Percentiles rank a stretch among this genome's conserved stretches.
Conservation (phyloP, 2,113 vertebrate species). For the Geococcyx californianus region DNA sequence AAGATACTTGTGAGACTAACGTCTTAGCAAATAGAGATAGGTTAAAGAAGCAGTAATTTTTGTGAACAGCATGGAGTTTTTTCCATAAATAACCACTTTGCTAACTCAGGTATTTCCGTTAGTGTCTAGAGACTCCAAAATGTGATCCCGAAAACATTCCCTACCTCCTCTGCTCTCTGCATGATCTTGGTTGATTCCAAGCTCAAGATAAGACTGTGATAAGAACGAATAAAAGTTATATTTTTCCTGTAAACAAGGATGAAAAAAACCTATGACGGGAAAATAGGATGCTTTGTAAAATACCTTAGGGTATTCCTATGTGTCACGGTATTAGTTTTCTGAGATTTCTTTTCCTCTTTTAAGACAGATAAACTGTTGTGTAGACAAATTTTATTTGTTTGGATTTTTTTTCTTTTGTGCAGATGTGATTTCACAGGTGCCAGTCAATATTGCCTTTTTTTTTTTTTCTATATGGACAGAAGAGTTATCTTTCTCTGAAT, state of each 20-base stretch:
- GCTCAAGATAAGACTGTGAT: not conserved
- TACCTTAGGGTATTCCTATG: not conserved
- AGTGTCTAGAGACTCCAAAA: not conserved
- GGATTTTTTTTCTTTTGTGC: not conserved
- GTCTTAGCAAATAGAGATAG: not conserved
- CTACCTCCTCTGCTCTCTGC: not conserved
- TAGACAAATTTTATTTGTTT: not conserved
- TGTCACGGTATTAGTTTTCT: not conserved
- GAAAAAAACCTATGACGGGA: not conserved
- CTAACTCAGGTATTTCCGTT: not conserved
- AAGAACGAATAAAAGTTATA: not conserved
- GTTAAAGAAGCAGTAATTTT: not conserved
- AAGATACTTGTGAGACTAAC: not conserved
- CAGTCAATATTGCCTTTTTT: not conserved
- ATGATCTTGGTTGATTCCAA: not conserved
- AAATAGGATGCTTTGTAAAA: not conserved
- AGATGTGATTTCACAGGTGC: not conserved
- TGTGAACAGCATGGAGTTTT: not conserved
- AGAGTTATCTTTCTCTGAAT: not conserved
- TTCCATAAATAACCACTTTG: not conserved
- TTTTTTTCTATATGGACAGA: not conserved
- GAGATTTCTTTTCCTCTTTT: not conserved
- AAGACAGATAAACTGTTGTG: not conserved
- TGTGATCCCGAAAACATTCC: not conserved
- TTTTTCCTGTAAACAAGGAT: not conserved